A percentile compares a stretch with the other conserved stretches of the same genome.
These are phyloP conservation scores for Gadus chalcogrammus DNA, from an alignment of 2,113 vertebrate species.

Conservation along the genomic window DNA sequence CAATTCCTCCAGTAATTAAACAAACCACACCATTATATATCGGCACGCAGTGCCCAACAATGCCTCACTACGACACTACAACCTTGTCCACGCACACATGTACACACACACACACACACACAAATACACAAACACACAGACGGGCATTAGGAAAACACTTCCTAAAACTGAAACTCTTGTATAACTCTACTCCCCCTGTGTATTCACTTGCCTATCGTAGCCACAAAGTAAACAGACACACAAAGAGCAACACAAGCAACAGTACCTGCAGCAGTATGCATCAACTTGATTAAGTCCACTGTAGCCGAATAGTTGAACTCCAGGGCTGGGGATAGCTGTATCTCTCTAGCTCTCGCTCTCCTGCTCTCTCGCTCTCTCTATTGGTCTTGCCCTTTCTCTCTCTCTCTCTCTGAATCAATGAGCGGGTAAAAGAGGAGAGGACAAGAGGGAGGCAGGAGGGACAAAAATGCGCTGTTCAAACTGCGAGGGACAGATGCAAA, in stretches of 20 bases:
- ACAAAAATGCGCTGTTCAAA: constrained; percentile 84
- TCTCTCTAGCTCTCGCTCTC: constrained; percentile 32
- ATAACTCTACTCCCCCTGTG: constrained; percentile 37
- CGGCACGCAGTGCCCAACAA: constrained; percentile 46
- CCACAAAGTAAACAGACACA: constrained; percentile 9
- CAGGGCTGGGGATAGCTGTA: constrained; percentile 67
- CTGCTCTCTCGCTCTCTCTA: constrained; percentile 77
- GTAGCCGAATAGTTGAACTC: constrained; percentile 87
- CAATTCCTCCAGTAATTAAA: background rate
- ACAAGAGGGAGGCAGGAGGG: constrained; percentile 48
- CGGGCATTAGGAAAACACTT: constrained; percentile 42
- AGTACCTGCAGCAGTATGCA: constrained; percentile 99
- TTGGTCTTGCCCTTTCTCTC: constrained; percentile 28
- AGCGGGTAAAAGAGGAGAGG: constrained; percentile 65
- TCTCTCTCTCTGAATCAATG: constrained; percentile 88
- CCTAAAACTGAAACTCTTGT: constrained; percentile 45
- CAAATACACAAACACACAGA: constrained; percentile 19
- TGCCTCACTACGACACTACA: constrained; percentile 41
- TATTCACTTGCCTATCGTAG: background rate
- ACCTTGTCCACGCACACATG: constrained; percentile 40
- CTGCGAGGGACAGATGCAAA: constrained; percentile 99
- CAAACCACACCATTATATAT: constrained; percentile 33
- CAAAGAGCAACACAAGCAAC: constrained; percentile 26
- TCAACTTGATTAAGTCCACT: constrained; percentile 99
- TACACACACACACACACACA: constrained; percentile 21